Evolutionary conservation across 2,888 invertebrate species (phyloP).

Genomic region (Ichneumoninae sp.): DNA sequence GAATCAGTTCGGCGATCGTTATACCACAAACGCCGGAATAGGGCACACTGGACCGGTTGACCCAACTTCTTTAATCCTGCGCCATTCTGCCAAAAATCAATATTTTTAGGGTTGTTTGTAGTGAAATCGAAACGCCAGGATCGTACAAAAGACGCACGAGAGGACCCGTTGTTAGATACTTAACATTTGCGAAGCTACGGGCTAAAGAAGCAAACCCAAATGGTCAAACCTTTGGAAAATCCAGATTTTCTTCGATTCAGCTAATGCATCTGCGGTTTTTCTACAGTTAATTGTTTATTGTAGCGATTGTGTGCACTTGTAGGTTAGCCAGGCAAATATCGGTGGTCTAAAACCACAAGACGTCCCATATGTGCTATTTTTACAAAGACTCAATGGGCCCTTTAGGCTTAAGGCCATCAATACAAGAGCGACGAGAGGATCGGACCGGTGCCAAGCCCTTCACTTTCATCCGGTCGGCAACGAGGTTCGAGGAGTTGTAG

Average conservation of each 20-base stretch:
- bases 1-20: not conserved
- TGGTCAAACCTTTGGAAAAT: too few species aligned
- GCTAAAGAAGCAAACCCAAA: too few species aligned
- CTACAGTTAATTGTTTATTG: not conserved
- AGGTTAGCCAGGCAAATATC: not conserved
- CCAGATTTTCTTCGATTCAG: too few species aligned
- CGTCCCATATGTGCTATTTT: not conserved
- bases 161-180: too few species aligned
- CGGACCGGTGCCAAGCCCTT: slow-evolving; percentile 12
- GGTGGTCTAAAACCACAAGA: not conserved
- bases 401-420: not conserved
- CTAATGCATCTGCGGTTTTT: not conserved
- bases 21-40: not conserved
- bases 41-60: not conserved
- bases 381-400: not conserved
- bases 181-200: too few species aligned
- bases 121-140: not conserved
- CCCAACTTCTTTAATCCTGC: not conserved
- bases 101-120: not conserved
- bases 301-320: too few species aligned
- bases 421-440: not conserved
- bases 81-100: not conserved
- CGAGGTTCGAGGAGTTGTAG: slow-evolving; percentile 35
- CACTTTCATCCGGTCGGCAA: slow-evolving; percentile 64
- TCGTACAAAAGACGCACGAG: too few species aligned